Base-by-base conservation (phyloP, 92 coral and sea anemone species). In the Parazoanthus atlanticus region DNA sequence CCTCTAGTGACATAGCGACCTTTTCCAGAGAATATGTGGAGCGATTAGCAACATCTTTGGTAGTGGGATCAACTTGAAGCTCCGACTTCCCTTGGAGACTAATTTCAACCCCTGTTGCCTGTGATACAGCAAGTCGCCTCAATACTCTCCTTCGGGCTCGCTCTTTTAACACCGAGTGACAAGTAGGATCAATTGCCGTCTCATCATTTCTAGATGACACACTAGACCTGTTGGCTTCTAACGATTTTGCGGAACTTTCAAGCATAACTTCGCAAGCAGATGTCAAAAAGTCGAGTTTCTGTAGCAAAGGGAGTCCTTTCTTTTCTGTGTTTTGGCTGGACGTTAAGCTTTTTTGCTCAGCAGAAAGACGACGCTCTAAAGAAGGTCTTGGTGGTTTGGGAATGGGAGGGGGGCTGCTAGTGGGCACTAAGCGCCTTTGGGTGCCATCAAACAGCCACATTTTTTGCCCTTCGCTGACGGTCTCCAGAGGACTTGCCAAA, bases 201-300 rank as follows among this genome's bases (percentile, higher is more conserved):
- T 73, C 81, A 80, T 34, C 54, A 7, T 78, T 19, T 46, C 34
- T 47, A 12, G 64, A 47, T 33, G 36, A 47, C 58, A 32, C 47
- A 40, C 52, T 80, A 9, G 0, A 4, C 74, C 74, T 34, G 43
- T 38, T 79, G n/a, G 28, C 43, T 23, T 28, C 91, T 36, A 47
- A 41, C 13, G 75, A 33, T 65, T 88, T 83, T 5, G 84, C 86
- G 1, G 90, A 82, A 31, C 90, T 82, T 67, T 85, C 76, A 49
- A 95, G 85, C 89, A 95, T 86, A 58, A 93, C 94, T 84, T 95
- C 98, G 80, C 98, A 95, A 23, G 98, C 98, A 49, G 98, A 95
- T 8, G 98, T 95, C 84, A 95, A 84, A 46, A 93, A 91, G 80
- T 95, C 98, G 4, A 95, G 90, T 78, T 91, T 95, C 85, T 95